Base-by-base conservation (phyloP, 2,888 invertebrate species). In the Bellardia pandia region DNA sequence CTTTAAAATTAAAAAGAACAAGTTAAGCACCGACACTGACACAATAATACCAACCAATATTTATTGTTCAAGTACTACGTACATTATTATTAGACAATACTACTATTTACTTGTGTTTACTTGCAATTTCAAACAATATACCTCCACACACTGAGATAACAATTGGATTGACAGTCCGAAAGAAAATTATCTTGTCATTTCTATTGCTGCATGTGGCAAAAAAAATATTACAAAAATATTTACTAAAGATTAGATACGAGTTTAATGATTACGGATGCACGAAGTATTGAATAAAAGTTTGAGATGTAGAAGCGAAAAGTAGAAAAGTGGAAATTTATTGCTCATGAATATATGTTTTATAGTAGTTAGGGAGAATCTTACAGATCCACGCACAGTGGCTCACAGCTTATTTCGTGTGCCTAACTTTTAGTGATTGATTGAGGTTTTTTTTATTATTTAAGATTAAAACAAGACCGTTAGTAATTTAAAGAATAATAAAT, bases 1-100 rank as follows among this genome's bases (percentile, higher is more conserved):
- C 45, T 30, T 77, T 16, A 23, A 77, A 83, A n/a, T 23, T 30
- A 56, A 69, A 75, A 40, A 71, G 51, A 74, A 76, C 75, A 80
- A 58, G 71, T 86, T 81, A 81, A 81, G 51, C 53, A 82, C 68
- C 78, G 82, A 79, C 82, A 82, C 51, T 83, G 86, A 75, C 75
- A 79, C 51, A 79, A 66, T 79, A 79, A 83, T 75, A 64, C 69
- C 40, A 85, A n/a, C 16, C 64, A 80, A 72, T 42, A 64, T 80
- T 80, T 51, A 13, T 56, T 45, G 13, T 42, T 30, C 62, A 4
- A 30, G 30, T 51, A n/a, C n/a, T 51, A 23, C n/a, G n/a, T 69
- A 37, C 45, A 51, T 81, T 76, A 23, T 45, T 45, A 66, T 53
- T 62, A 75, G 37, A 66, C 48, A 37, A 48, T 60, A 53, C 51